Percentiles rank a stretch among this genome's conserved stretches.
These are phyloP conservation scores for Natator depressus DNA, from an alignment of 2,113 vertebrate species.

Conservation along the genomic window DNA sequence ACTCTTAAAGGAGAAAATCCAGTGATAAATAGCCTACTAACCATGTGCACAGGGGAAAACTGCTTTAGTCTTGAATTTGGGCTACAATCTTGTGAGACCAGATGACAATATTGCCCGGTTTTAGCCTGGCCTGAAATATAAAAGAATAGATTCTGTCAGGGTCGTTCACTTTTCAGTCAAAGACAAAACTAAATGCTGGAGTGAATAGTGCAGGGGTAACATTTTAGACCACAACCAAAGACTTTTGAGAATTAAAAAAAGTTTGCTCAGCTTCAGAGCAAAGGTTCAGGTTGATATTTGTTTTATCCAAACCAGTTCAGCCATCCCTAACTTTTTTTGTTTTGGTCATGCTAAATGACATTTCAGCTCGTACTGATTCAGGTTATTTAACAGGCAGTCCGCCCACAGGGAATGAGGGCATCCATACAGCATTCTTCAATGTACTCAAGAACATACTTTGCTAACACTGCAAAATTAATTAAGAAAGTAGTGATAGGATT, in stretches of 20 bases:
- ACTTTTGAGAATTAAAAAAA: background rate
- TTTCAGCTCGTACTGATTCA: background rate
- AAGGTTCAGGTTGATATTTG: background rate
- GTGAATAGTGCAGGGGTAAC: rapidly evolving
- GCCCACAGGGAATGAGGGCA: rapidly evolving
- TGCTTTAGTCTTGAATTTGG: background rate
- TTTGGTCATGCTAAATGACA: background rate
- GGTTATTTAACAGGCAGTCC: background rate
- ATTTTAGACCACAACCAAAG: background rate
- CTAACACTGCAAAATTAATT: background rate
- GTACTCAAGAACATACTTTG: background rate
- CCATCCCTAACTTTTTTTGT: background rate
- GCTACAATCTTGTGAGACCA: background rate
- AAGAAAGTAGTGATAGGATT: background rate
- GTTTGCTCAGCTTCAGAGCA: background rate
- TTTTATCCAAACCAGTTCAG: background rate
- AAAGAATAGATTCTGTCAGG: background rate
- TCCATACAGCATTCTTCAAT: background rate
- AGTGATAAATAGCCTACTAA: rapidly evolving
- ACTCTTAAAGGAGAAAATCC: background rate
- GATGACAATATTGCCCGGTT: background rate
- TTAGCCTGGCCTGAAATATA: background rate
- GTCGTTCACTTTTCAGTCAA: rapidly evolving
- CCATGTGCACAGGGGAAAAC: background rate
- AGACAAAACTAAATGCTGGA: background rate